Percentiles rank a stretch among this genome's conserved stretches.
phyloP scores from a whole-genome alignment of 2,888 invertebrate species.

The Crematogaster levior region DNA sequence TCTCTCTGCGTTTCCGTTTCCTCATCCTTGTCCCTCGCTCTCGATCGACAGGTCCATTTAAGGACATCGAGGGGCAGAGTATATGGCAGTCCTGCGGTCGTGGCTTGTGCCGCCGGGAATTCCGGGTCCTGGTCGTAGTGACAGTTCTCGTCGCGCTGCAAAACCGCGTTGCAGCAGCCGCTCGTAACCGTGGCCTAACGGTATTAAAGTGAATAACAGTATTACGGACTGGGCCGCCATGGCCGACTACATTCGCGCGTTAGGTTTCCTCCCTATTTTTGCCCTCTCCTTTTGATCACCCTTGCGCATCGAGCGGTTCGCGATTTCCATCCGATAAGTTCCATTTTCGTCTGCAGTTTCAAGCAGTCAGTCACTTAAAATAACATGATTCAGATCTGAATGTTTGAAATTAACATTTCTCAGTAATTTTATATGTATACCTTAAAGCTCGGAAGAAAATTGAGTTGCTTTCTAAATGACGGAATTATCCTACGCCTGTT shows the following conservation, averaged over 20 bases:
- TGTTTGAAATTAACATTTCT: background rate
- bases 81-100: constrained; percentile 18
- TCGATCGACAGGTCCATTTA: constrained; percentile 28
- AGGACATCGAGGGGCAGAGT: background rate
- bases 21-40: background rate
- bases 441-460: background rate
- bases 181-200: constrained; percentile 5
- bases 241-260: background rate
- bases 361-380: background rate
- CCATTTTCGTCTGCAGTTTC: background rate
- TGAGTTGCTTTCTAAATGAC: background rate
- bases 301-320: background rate
- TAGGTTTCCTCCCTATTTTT: background rate
- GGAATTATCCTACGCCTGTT: constrained; percentile 3
- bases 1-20: background rate
- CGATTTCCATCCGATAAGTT: background rate
- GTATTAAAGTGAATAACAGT: constrained; percentile 27
- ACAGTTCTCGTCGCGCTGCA: constrained; percentile 28
- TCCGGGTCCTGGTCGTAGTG: constrained; percentile 4
- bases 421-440: background rate
- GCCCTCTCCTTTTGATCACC: background rate
- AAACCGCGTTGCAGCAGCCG: constrained; percentile 29
- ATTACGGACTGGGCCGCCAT: background rate
- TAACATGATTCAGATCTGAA: background rate
- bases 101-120: constrained; percentile 7